Evolutionary conservation across 1,140 invertebrate species (phyloP).

Genomic region (Bombyx mori): DNA sequence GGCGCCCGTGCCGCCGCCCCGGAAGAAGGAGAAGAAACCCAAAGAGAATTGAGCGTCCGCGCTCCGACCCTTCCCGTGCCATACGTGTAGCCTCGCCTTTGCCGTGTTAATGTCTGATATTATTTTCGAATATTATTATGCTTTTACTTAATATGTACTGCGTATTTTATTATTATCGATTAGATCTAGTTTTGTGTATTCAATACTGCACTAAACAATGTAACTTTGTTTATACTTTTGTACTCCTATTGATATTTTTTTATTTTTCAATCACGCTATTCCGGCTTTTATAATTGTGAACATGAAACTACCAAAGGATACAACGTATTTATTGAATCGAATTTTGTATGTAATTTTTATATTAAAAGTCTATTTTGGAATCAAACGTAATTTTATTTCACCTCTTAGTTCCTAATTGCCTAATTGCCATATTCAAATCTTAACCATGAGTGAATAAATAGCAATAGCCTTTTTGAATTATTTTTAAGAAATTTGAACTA

Average conservation of each 20-base stretch:
- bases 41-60: conserved; percentile 59
- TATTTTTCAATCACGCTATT: conserved; percentile 8
- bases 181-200: conserved; percentile 45
- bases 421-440: too few species aligned
- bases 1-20: conserved; percentile 63
- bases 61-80: conserved; percentile 58
- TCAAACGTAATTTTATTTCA: conserved; percentile 1
- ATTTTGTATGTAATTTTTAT: conserved; percentile 46
- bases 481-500: too few species aligned
- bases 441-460: too few species aligned
- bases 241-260: conserved; percentile 19
- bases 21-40: conserved; percentile 71
- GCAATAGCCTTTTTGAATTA: too few species aligned
- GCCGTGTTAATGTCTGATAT: conserved; percentile 42
- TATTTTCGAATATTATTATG: conserved; percentile 43
- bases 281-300: conserved; percentile 31
- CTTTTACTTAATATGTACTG: conserved; percentile 39
- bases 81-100: conserved; percentile 51
- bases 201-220: conserved; percentile 38
- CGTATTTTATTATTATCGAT: conserved; percentile 32
- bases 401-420: too few species aligned
- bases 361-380: conserved; percentile 60
- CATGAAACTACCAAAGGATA: conserved; percentile 46
- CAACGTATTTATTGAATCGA: conserved; percentile 43
- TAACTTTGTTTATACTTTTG: conserved; percentile 31